Percentiles rank a stretch among this genome's conserved stretches.
Evolutionary conservation across 2,113 vertebrate genomes (phyloP).

Genomic region (Hepsetus odoe): DNA sequence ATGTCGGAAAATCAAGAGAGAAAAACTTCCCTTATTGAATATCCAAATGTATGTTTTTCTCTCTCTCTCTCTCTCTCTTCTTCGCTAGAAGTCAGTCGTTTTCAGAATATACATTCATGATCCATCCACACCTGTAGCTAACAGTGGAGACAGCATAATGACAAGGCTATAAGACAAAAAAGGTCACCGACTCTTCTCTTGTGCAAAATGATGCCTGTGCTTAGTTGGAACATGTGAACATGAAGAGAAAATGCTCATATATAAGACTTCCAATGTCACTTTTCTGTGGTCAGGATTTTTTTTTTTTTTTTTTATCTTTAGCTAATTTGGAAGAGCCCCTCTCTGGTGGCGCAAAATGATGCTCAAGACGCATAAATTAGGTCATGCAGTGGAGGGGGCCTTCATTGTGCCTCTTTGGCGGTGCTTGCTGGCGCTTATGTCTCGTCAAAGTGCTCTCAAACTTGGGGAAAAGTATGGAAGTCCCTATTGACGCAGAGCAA

Average conservation of each 20-base stretch:
- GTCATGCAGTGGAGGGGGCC: slow-evolving; percentile 73
- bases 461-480: slow-evolving; percentile 80
- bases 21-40: background rate
- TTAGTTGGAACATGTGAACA: background rate
- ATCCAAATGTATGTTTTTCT: background rate
- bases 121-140: background rate
- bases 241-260: slow-evolving; percentile 48
- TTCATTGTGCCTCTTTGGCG: slow-evolving; percentile 82
- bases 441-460: slow-evolving; percentile 81
- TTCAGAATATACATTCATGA: background rate
- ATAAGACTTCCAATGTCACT: slow-evolving; percentile 58
- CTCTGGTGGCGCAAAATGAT: slow-evolving; percentile 78
- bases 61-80: background rate
- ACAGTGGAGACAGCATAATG: no score
- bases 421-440: slow-evolving; percentile 76
- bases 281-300: slow-evolving; percentile 64
- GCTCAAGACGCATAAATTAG: slow-evolving; percentile 83
- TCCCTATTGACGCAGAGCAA: slow-evolving; percentile 76
- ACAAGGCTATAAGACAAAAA: background rate
- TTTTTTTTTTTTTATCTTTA: slow-evolving; percentile 66
- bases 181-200: background rate
- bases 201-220: background rate
- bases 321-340: slow-evolving; percentile 78
- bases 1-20: background rate
- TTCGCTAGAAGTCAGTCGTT: background rate